Conservation (phyloP, 2,797 vertebrate species). For the Loriculus beryllinus region DNA sequence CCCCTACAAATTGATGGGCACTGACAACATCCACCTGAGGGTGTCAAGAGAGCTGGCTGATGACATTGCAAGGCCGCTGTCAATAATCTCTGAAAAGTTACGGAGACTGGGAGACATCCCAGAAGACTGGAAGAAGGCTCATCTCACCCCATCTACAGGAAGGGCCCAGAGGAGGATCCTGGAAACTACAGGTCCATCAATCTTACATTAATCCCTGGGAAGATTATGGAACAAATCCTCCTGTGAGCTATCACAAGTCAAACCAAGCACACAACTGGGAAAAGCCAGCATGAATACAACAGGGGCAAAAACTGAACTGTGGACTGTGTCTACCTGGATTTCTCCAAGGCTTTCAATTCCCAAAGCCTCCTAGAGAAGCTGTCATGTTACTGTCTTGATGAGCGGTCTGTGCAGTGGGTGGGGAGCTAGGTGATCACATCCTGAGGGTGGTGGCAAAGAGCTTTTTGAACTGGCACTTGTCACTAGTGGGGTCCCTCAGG, state of each 20-base stretch:
- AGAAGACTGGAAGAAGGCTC: not conserved
- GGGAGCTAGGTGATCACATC: not conserved
- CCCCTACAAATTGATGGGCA: not conserved
- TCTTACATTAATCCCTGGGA: not conserved
- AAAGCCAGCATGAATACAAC: not conserved
- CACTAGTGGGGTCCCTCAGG: not conserved
- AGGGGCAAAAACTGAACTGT: not conserved
- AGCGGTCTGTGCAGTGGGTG: not conserved
- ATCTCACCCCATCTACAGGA: not conserved
- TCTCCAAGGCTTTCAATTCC: not conserved
- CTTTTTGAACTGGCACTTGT: not conserved
- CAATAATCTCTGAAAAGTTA: not conserved
- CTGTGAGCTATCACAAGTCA: not conserved
- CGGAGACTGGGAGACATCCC: not conserved
- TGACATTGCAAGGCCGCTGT: not conserved
- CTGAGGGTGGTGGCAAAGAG: not conserved
- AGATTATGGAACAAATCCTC: not conserved
- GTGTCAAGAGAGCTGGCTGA: not conserved
- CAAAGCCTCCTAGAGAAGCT: not conserved
- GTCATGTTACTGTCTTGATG: not conserved
- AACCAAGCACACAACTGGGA: not conserved
- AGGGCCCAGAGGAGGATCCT: not conserved
- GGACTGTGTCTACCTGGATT: not conserved
- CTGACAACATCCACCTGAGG: not conserved
- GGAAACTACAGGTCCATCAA: not conserved